These are phyloP conservation scores for Chesias legatella DNA, from an alignment of 2,888 invertebrate species.

Conservation along the genomic window DNA sequence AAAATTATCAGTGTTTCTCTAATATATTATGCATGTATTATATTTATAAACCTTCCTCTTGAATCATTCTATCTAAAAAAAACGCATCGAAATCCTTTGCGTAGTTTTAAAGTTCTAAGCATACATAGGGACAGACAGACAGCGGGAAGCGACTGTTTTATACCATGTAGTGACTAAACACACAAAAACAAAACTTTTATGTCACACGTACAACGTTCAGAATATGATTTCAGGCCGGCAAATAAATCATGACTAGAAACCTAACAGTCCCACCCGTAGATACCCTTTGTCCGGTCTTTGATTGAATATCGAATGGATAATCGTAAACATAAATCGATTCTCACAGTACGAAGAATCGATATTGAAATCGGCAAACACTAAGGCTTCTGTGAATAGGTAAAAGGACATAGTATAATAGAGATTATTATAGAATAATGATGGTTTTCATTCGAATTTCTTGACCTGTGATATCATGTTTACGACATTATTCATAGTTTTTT, in stretches of 20 bases:
- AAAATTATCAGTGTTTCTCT: too few species aligned
- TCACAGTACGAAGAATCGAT: constrained; percentile 56
- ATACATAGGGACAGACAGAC: too few species aligned
- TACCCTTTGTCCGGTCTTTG: constrained; percentile 58
- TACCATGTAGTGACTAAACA: too few species aligned
- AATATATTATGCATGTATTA: too few species aligned
- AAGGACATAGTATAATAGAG: constrained; percentile 16
- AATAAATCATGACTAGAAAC: constrained; percentile 25
- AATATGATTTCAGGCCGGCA: constrained; percentile 8
- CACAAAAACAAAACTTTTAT: constrained; percentile 12
- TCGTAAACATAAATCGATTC: constrained; percentile 69
- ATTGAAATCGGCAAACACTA: constrained; percentile 53
- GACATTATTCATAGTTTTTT: too few species aligned
- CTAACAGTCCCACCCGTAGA: constrained; percentile 41
- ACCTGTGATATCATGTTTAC: too few species aligned
- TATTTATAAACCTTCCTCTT: too few species aligned
- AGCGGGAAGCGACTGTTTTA: too few species aligned
- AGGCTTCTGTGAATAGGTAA: constrained; percentile 37
- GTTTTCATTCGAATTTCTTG: too few species aligned
- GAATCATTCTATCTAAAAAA: too few species aligned
- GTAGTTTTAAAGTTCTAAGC: too few species aligned
- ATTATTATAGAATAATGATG: constrained; percentile 10
- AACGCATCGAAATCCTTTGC: too few species aligned
- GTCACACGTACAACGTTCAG: constrained; percentile 7
- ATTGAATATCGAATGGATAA: constrained; percentile 68